These are phyloP conservation scores for Protaetia brevitarsis DNA, from an alignment of 1,140 invertebrate species.

Conservation along the genomic window DNA sequence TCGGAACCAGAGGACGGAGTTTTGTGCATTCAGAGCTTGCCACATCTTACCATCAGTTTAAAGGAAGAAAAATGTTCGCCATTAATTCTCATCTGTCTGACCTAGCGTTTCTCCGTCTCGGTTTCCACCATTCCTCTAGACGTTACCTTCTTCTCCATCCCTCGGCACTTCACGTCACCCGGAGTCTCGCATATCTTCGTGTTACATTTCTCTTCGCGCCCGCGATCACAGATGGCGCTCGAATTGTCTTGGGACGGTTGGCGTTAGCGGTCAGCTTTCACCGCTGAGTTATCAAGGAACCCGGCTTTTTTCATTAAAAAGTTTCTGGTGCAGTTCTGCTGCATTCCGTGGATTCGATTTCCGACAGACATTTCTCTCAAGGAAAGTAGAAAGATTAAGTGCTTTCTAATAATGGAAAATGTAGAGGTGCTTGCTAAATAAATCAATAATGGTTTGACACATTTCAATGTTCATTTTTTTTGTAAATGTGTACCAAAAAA, in stretches of 20 bases:
- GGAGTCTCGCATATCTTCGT: constrained; percentile 9
- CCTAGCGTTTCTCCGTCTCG: neutral
- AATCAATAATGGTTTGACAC: no score
- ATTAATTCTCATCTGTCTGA: constrained; percentile 35
- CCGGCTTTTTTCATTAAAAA: constrained; percentile 1
- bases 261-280: constrained; percentile 1
- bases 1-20: neutral
- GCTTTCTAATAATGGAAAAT: no score
- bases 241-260: neutral
- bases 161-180: neutral
- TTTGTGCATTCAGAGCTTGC: constrained; percentile 21
- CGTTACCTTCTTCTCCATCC: neutral
- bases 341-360: constrained; percentile 7
- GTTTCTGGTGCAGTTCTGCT: neutral
- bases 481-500: no score
- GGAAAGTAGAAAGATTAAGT: no score
- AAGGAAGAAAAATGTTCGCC: constrained; percentile 33
- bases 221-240: constrained; percentile 8
- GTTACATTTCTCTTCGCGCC: constrained; percentile 14
- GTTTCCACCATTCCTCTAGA: neutral
- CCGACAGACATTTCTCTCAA: no score
- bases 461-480: no score
- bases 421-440: no score
- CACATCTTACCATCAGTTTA: constrained; percentile 34
- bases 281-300: neutral